Evolutionary conservation across 2,113 vertebrate genomes (phyloP).

Genomic region (Laticauda colubrina): DNA sequence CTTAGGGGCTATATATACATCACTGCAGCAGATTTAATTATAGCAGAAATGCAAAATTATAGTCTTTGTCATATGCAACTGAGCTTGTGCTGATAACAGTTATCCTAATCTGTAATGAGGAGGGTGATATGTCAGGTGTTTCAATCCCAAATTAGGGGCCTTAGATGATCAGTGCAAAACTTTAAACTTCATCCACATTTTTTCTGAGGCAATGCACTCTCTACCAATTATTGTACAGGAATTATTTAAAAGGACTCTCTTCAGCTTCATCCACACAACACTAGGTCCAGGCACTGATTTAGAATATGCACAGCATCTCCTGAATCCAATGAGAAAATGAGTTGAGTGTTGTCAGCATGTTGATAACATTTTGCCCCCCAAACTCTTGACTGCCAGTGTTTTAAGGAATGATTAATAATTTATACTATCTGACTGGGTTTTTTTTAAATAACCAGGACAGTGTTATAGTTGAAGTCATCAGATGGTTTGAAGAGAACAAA

Average conservation of each 20-base stretch:
- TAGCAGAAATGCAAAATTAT: not conserved
- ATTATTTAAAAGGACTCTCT: not conserved
- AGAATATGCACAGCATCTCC: not conserved
- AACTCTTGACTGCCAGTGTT: not conserved
- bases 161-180: not conserved
- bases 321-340: not conserved
- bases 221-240: not conserved
- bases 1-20: not conserved
- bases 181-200: not conserved
- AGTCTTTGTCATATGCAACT: not conserved
- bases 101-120: not conserved
- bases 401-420: not conserved
- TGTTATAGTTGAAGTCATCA: not conserved
- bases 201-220: not conserved
- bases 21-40: not conserved
- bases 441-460: not conserved
- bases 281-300: not conserved
- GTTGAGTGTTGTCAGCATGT: not conserved
- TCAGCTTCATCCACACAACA: not conserved
- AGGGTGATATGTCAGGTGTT: not conserved
- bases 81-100: not conserved
- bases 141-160: not conserved
- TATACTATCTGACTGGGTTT: not conserved
- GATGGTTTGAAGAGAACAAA: not conserved
- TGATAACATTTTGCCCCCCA: not conserved